Percentiles rank a stretch among this genome's conserved stretches.
These are phyloP conservation scores for Dendrocopos noguchii DNA, from an alignment of 2,113 vertebrate species.

Conservation along the genomic window DNA sequence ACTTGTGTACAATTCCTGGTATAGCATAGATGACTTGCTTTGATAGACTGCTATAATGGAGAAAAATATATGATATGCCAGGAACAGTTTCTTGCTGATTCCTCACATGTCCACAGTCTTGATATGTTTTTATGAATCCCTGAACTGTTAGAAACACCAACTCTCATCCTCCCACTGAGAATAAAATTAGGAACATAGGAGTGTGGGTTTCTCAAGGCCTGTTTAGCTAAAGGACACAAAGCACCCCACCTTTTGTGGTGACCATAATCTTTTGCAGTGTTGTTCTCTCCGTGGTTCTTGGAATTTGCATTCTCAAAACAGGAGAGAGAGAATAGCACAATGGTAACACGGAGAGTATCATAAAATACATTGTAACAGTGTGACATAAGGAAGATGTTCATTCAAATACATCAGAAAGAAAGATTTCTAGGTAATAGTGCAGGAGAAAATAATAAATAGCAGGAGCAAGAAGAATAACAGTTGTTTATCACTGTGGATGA, in stretches of 20 bases:
- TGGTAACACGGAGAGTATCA: background rate
- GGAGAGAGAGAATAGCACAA: background rate
- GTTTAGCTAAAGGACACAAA: constrained; percentile 10
- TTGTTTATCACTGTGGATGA: background rate
- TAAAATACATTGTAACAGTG: background rate
- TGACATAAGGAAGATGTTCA: background rate
- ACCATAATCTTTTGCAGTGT: background rate
- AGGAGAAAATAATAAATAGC: background rate
- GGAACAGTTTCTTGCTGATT: constrained; percentile 23
- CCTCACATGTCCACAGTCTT: background rate
- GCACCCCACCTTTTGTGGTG: background rate
- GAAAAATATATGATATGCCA: background rate
- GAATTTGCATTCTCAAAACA: background rate
- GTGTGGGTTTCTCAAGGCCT: background rate
- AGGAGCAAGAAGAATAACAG: background rate
- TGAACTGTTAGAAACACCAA: background rate
- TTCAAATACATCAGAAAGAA: background rate
- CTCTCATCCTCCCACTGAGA: background rate
- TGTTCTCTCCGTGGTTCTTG: background rate
- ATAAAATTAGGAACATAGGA: background rate
- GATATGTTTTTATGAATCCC: constrained; percentile 8
- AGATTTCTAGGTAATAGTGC: background rate
- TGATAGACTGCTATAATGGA: background rate
- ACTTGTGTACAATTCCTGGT: background rate
- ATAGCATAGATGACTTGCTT: background rate